Conservation (phyloP, 2,888 invertebrate genomes). For the Diaphora mendica region DNA sequence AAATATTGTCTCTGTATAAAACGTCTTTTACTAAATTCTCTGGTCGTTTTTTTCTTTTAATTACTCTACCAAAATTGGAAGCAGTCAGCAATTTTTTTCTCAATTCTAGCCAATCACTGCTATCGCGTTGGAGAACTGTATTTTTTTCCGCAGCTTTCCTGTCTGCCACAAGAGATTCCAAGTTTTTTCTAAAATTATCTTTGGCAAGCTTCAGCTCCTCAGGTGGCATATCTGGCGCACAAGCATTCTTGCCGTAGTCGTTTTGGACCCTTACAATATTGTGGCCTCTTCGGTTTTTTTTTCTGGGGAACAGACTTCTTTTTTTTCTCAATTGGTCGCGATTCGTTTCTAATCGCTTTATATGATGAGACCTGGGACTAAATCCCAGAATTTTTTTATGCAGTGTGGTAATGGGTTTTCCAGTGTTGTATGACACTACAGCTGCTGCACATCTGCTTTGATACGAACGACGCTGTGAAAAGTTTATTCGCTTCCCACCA, state of each 20-base stretch:
- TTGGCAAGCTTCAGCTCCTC: not conserved
- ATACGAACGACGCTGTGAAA: slow-evolving; percentile 8
- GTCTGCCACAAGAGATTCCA: not conserved
- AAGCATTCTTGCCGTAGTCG: too few species aligned
- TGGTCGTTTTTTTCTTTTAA: not conserved
- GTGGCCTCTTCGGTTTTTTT: too few species aligned
- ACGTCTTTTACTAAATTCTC: not conserved
- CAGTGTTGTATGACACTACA: slow-evolving; percentile 7
- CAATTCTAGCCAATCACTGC: not conserved
- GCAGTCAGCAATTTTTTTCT: not conserved
- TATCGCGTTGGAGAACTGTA: slow-evolving; percentile 2
- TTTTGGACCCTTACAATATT: too few species aligned
- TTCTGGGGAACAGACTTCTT: too few species aligned
- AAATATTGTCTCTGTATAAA: not conserved
- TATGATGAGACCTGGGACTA: too few species aligned
- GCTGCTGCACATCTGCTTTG: slow-evolving; percentile 17
- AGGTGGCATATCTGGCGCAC: slow-evolving; percentile 5
- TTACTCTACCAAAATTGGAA: not conserved
- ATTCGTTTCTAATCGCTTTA: too few species aligned
- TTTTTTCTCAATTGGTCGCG: too few species aligned
- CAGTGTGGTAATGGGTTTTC: not conserved
- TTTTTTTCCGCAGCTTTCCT: not conserved
- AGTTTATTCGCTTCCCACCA: slow-evolving; percentile 22
- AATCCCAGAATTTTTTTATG: too few species aligned
- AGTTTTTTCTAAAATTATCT: not conserved